Evolutionary conservation across 2,113 vertebrate genomes (phyloP).

Genomic region (Phainopepla nitens): DNA sequence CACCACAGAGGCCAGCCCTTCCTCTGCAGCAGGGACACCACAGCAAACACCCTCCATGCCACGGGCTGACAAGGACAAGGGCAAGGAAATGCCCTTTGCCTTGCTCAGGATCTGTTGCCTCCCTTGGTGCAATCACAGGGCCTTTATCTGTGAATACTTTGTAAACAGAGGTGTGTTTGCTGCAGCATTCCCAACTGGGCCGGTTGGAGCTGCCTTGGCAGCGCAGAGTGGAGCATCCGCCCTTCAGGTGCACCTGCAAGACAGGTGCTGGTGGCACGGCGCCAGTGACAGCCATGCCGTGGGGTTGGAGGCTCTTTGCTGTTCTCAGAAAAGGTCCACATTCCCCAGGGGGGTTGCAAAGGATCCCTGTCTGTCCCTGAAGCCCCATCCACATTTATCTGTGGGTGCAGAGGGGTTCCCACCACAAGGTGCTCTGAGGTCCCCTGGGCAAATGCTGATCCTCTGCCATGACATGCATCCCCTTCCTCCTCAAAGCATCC

Average conservation of each 20-base stretch:
- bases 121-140: not conserved
- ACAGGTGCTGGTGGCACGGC: rapidly evolving
- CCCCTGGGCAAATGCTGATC: rapidly evolving
- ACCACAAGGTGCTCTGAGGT: not conserved
- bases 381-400: too few relatives aligned
- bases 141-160: not conserved
- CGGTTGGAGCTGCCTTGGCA: not conserved
- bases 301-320: not conserved
- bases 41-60: not conserved
- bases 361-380: not conserved
- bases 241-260: not conserved
- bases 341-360: not conserved
- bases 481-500: not conserved
- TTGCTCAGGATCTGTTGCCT: not conserved
- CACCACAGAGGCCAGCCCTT: not conserved
- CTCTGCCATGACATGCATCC: rapidly evolving
- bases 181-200: not conserved
- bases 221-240: not conserved
- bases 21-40: not conserved
- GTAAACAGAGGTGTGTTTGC: constrained; percentile 27
- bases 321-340: not conserved
- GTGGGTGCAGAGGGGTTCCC: rapidly evolving
- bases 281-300: rapidly evolving
- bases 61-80: not conserved
- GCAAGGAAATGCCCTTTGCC: not conserved